phyloP scores from a whole-genome alignment of 2,888 invertebrate genomes.

The Lasioglossum oenotherae region DNA sequence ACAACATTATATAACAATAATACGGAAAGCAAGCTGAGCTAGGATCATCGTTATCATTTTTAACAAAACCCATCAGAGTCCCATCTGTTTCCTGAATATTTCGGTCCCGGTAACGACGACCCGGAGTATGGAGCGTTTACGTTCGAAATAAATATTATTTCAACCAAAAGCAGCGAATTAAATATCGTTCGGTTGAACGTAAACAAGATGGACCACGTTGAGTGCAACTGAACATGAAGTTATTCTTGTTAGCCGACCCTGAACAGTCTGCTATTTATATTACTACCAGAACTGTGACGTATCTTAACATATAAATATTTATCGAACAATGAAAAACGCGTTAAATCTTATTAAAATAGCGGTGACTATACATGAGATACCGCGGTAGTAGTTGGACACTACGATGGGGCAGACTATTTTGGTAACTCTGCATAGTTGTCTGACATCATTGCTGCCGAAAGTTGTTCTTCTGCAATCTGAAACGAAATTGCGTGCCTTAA shows the following conservation, averaged over 20 bases:
- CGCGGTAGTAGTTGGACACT: neutral
- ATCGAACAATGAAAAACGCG: neutral
- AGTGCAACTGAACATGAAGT: neutral
- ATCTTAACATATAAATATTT: neutral
- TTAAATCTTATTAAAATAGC: neutral
- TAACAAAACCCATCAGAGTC: neutral
- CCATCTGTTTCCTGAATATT: neutral
- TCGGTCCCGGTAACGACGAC: neutral
- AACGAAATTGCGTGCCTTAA: neutral
- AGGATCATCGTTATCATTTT: neutral
- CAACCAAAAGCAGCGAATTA: neutral
- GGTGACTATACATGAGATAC: neutral
- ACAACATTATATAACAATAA: neutral
- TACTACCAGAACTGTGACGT: neutral
- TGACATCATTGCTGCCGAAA: neutral
- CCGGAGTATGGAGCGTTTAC: neutral
- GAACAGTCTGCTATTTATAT: neutral
- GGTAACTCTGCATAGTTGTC: neutral
- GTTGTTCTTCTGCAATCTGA: neutral
- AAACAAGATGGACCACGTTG: neutral
- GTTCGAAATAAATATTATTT: neutral
- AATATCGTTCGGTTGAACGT: neutral
- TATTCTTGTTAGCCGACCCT: neutral
- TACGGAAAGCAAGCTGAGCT: neutral
- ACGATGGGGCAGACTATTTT: neutral